phyloP scores from a whole-genome alignment of 2,888 invertebrate genomes.

The Microchrysa polita region DNA sequence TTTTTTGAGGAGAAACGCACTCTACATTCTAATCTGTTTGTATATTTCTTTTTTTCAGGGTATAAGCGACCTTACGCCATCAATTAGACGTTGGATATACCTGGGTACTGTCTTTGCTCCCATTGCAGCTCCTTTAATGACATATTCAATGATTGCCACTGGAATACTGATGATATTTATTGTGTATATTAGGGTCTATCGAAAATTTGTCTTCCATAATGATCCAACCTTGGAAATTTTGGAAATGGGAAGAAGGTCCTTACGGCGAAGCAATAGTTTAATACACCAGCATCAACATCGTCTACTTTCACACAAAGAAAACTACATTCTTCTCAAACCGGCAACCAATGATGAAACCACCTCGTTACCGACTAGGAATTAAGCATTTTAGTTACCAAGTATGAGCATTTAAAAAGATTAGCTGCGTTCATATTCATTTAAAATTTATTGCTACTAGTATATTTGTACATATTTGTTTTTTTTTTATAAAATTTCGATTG shows the following conservation, averaged over 20 bases:
- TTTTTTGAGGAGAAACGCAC: too few relatives aligned
- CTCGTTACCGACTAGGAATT: conserved; percentile 22
- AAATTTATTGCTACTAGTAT: conserved; percentile 6
- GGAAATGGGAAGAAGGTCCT: conserved; percentile 78
- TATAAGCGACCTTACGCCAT: conserved; percentile 78
- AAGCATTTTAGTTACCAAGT: neutral
- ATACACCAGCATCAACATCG: conserved; percentile 63
- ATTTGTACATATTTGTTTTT: too few relatives aligned
- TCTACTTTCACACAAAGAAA: conserved; percentile 59
- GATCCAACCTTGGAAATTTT: conserved; percentile 76
- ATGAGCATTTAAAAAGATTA: neutral
- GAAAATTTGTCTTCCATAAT: conserved; percentile 75
- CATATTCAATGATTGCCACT: conserved; percentile 76
- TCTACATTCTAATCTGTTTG: too few relatives aligned
- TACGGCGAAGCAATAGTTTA: conserved; percentile 70
- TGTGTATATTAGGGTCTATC: conserved; percentile 79
- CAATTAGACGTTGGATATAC: conserved; percentile 84
- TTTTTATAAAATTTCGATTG: conserved; percentile 37
- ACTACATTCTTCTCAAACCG: conserved; percentile 59
- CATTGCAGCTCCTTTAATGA: conserved; percentile 73
- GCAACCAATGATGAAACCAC: conserved; percentile 43
- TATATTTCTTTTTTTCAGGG: conserved; percentile 66
- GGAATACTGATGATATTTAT: conserved; percentile 73
- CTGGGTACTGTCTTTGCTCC: conserved; percentile 82
- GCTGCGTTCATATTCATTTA: neutral